Conservation (phyloP, 2,797 vertebrate species). For the Chiroxiphia lanceolata region DNA sequence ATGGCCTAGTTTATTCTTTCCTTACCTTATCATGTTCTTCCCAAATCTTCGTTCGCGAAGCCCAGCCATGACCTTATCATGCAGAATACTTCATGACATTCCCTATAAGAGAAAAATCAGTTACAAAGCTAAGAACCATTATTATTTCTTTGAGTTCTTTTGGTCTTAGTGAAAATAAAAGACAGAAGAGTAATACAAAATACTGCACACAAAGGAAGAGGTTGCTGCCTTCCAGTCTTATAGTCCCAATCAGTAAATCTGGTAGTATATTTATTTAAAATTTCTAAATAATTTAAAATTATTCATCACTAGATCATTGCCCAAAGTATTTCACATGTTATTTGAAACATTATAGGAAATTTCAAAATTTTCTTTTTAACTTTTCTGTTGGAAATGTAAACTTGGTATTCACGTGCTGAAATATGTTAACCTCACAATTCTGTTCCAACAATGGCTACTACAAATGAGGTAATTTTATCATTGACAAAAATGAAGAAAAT, state of each 20-base stretch:
- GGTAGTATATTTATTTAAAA: background rate
- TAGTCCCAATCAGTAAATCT: background rate
- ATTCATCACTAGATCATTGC: background rate
- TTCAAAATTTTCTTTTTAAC: background rate
- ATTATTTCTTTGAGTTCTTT: background rate
- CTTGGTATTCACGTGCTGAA: background rate
- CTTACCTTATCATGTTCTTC: background rate
- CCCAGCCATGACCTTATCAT: background rate
- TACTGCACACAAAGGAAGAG: background rate
- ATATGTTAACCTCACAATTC: background rate
- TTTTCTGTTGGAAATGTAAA: background rate
- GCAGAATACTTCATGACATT: background rate
- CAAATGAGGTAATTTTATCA: background rate
- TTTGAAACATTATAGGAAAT: background rate
- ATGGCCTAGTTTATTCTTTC: background rate
- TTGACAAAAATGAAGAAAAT: background rate
- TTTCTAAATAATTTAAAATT: background rate
- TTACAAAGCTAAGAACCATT: background rate
- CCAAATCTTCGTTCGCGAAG: no score
- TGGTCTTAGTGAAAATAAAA: background rate
- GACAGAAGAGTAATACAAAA: background rate
- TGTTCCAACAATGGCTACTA: constrained; percentile 14
- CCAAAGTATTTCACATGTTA: background rate
- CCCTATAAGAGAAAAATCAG: background rate
- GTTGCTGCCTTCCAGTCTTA: background rate